Conservation (phyloP, 2,888 invertebrate species). For the Reticulitermes lucifugus region DNA sequence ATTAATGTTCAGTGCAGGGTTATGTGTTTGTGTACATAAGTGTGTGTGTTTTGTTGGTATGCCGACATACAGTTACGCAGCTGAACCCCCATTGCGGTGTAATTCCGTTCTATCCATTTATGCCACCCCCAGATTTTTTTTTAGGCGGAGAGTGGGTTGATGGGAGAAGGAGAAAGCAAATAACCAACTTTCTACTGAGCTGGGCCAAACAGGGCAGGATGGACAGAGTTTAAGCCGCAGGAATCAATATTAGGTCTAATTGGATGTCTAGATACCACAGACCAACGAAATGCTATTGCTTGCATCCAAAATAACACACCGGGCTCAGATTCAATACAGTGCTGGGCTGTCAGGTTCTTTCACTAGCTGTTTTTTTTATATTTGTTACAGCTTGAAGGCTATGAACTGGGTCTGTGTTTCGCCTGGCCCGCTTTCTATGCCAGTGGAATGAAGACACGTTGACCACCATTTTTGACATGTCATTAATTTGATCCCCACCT, state of each 20-base stretch:
- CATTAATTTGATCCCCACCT: neutral
- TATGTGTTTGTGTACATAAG: neutral
- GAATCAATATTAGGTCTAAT: constrained; percentile 42
- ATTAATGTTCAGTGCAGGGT: neutral
- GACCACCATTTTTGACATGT: neutral
- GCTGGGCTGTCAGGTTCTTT: neutral
- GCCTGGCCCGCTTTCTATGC: neutral
- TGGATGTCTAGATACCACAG: constrained; percentile 31
- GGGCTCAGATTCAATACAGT: neutral
- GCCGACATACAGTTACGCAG: constrained; percentile 10
- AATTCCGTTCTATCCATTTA: neutral
- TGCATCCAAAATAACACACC: neutral
- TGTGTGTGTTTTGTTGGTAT: neutral
- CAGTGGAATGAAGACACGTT: neutral
- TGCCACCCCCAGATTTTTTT: neutral
- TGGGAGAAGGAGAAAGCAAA: neutral
- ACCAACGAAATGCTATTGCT: neutral
- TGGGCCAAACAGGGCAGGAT: constrained; percentile 18
- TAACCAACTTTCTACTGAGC: constrained; percentile 10
- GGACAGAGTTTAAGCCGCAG: constrained; percentile 16
- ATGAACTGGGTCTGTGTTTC: no score
- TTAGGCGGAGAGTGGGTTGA: neutral
- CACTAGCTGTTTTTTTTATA: no score
- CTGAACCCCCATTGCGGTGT: neutral
- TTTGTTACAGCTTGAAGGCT: neutral